Evolutionary conservation across 1,140 invertebrate genomes (phyloP).

Genomic region (Microplitis demolitor): DNA sequence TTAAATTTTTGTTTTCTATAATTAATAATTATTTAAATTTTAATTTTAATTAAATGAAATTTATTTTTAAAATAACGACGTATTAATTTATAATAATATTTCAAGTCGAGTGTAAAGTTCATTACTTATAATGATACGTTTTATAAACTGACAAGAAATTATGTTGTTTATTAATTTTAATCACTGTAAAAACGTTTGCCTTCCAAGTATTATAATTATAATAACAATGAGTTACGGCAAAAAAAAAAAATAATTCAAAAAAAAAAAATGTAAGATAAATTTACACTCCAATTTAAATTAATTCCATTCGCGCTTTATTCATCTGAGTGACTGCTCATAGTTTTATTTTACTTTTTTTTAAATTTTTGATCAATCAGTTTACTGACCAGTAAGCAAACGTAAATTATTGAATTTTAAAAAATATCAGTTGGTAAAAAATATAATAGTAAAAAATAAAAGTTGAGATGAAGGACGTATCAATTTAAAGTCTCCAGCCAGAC

Average conservation of each 20-base stretch:
- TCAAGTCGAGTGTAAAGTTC: slow-evolving; percentile 24
- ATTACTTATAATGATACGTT: background rate
- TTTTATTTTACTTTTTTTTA: background rate
- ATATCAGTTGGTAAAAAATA: background rate
- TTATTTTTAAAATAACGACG: background rate
- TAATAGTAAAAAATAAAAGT: slow-evolving; percentile 46
- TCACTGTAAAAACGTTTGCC: background rate
- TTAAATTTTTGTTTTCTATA: background rate
- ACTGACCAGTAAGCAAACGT: background rate
- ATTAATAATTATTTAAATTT: background rate
- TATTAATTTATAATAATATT: background rate
- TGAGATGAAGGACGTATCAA: slow-evolving; percentile 60
- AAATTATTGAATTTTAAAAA: background rate
- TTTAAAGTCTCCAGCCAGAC: slow-evolving; percentile 57
- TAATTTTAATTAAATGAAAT: slow-evolving; percentile 1
- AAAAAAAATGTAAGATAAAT: background rate
- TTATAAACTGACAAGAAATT: background rate
- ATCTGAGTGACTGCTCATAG: background rate
- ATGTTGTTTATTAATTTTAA: slow-evolving; percentile 25
- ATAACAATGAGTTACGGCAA: background rate
- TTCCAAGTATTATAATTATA: background rate
- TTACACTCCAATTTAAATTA: background rate
- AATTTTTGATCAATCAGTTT: background rate
- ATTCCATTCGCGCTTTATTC: background rate
- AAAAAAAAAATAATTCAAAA: background rate